Percentiles rank a stretch among this genome's conserved stretches.
These are phyloP conservation scores for Nannobrachium achirus DNA, from an alignment of 2,113 vertebrate genomes.

Conservation along the genomic window DNA sequence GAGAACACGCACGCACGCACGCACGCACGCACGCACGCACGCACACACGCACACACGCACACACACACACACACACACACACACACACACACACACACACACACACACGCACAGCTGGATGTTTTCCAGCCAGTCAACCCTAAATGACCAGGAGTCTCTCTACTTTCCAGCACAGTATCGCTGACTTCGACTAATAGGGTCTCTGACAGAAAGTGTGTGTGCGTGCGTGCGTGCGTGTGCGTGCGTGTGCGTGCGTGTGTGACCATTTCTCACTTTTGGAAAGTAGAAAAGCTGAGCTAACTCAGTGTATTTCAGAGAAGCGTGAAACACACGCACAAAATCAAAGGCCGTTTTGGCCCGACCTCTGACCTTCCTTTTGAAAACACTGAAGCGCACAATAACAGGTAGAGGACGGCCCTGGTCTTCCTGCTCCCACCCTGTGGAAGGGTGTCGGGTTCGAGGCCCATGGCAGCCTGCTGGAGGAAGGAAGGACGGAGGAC, in stretches of 20 bases:
- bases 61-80: too few relatives aligned
- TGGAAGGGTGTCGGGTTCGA: too few relatives aligned
- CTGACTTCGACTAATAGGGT: constrained; percentile 51
- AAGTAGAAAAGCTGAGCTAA: too few relatives aligned
- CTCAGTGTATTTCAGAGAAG: too few relatives aligned
- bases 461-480: too few relatives aligned
- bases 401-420: constrained; percentile 6
- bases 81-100: constrained; percentile 18
- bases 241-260: background rate
- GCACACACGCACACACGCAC: too few relatives aligned
- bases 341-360: background rate
- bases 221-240: background rate
- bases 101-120: constrained; percentile 24
- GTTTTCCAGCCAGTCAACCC: constrained; percentile 36
- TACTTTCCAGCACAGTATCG: constrained; percentile 16
- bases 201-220: constrained; percentile 5
- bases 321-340: background rate
- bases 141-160: constrained; percentile 32
- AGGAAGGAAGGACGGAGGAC: too few relatives aligned
- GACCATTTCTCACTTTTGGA: too few relatives aligned
- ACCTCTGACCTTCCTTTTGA: constrained; percentile 21
- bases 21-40: too few relatives aligned
- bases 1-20: too few relatives aligned
- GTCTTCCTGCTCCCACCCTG: constrained; percentile 35
- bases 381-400: constrained; percentile 40